Evolutionary conservation across 2,888 invertebrate species (phyloP).

Genomic region (Ochlodes sylvanus): DNA sequence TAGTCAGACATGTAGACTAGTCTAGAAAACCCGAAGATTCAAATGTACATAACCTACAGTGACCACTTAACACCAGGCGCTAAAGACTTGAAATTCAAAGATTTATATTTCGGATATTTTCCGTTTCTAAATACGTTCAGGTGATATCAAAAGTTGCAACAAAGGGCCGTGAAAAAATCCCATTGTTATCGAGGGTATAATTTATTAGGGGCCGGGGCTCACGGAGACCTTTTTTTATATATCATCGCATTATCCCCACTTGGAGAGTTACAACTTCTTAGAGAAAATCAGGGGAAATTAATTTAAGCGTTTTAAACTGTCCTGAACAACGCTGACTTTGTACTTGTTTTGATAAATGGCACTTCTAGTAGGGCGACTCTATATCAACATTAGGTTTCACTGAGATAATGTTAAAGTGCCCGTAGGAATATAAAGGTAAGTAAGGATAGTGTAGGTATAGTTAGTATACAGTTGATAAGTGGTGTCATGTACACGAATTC

Average conservation of each 20-base stretch:
- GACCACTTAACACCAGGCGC: background rate
- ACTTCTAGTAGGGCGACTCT: constrained; percentile 43
- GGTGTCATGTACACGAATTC: too few species aligned
- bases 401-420: too few species aligned
- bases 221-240: constrained; percentile 84
- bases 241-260: constrained; percentile 85
- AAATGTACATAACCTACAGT: too few species aligned
- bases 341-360: constrained; percentile 73
- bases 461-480: too few species aligned
- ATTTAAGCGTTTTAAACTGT: constrained; percentile 83
- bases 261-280: constrained; percentile 84
- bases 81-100: background rate
- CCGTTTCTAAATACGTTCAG: constrained; percentile 66
- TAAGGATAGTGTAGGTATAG: too few species aligned
- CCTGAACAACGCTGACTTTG: constrained; percentile 75
- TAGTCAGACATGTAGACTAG: too few species aligned
- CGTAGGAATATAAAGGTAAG: too few species aligned
- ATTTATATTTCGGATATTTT: constrained; percentile 48
- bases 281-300: constrained; percentile 84
- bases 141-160: constrained; percentile 85
- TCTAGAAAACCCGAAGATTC: too few species aligned
- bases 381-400: background rate
- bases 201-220: constrained; percentile 82
- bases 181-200: constrained; percentile 86
- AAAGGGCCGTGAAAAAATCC: constrained; percentile 82